Evolutionary conservation across 2,113 vertebrate species (phyloP), one percentile per base, ranked within the genome.

Genomic region (Apodemus speciosus): DNA sequence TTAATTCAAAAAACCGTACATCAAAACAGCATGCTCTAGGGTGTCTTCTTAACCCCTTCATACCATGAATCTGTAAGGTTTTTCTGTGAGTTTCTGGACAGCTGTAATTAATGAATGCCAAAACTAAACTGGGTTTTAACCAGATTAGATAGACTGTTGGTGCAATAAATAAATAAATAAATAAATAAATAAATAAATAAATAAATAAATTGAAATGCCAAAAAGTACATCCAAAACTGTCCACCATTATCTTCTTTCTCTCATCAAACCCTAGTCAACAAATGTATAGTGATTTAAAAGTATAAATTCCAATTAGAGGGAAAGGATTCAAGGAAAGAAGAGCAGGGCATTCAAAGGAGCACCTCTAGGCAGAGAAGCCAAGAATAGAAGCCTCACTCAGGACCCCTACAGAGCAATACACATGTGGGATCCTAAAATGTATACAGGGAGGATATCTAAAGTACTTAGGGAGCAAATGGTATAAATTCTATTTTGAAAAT

Each of bases 61-160:
- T n/a, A 71, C 49, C 5, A 76, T 80, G 71, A 13, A 73, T 92
- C 91, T 94, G 25, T 8, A 80, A 90, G 20, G 35, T 93, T 92
- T 89, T 68, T 2, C 40, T 53, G n/a, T 87, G 38, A 88, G 68
- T 93, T 90, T 38, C 27, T 90, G 30, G 58, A 81, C 66, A 43
- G 46, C 56, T 73, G 27, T 72, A 81, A 35, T 91, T 83, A 81
- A 80, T 75, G 9, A 88, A 9, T 10, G 18, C 49, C 62, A 10
- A 64, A 62, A 85, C 25, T 20, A 87, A 38, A 56, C 92, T 5
- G 20, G 6, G 4, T 80, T 87, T 93, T 79, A 38, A 92, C 71
- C 88, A 83, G 14, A 30, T 9, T 21, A 62, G 2, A 1, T 84
- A 85, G 23, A 85, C 6, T 38, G 25, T 5, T 64, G 35, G 93